These are phyloP conservation scores for Chloropsis hardwickii DNA, from an alignment of 2,113 vertebrate genomes.

Conservation along the genomic window DNA sequence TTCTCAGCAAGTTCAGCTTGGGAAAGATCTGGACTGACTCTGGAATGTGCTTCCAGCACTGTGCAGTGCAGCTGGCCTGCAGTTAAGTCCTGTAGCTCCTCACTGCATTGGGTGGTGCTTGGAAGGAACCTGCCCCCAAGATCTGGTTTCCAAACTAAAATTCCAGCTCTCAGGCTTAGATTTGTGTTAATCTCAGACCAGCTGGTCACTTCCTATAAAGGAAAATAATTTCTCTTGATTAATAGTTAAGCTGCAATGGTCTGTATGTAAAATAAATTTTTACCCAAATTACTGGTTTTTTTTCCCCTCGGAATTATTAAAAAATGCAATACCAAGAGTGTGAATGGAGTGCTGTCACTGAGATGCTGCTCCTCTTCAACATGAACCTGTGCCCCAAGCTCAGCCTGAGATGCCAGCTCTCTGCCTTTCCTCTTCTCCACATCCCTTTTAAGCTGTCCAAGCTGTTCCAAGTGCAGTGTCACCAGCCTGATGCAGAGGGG, in stretches of 20 bases:
- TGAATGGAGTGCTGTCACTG: background rate
- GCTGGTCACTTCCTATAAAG: conserved; percentile 11
- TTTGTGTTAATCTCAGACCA: conserved; percentile 38
- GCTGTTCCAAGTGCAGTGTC: background rate
- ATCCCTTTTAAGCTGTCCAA: background rate
- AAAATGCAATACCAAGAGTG: background rate
- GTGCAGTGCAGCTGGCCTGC: background rate
- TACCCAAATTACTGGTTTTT: conserved; percentile 42
- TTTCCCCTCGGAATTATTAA: background rate
- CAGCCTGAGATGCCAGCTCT: background rate
- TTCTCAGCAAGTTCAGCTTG: background rate
- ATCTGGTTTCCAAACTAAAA: background rate
- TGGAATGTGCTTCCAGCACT: background rate
- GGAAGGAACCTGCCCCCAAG: background rate
- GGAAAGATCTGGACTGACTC: background rate
- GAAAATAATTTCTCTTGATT: conserved; percentile 44
- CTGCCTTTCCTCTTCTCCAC: background rate
- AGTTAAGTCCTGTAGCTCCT: background rate
- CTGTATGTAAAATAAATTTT: conserved; percentile 81
- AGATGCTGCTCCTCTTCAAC: background rate
- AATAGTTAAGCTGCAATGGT: conserved; percentile 67
- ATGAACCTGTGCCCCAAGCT: background rate
- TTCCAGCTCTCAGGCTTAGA: conserved; percentile 33
- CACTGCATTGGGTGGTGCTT: background rate
- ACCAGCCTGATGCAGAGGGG: background rate